Conservation (phyloP, 2,888 invertebrate species). For the Ernsta delagoae region DNA sequence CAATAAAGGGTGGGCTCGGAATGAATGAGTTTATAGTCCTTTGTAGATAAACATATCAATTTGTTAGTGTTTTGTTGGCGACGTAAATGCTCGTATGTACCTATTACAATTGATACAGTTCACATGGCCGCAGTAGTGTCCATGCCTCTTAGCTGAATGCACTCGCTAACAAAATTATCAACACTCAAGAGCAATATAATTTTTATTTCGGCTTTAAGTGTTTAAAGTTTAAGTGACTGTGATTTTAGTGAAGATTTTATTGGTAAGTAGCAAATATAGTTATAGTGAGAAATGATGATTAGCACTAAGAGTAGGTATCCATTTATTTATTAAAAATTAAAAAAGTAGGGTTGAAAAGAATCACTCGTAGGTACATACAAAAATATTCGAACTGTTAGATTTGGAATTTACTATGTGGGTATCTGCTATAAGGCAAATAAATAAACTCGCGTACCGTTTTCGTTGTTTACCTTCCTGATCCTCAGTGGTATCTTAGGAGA, state of each 20-base stretch:
- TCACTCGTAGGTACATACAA: too few relatives aligned
- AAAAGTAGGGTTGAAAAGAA: too few relatives aligned
- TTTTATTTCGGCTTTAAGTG: constrained; percentile 12
- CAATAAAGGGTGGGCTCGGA: constrained; percentile 78
- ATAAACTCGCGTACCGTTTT: constrained; percentile 17
- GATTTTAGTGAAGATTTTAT: neutral
- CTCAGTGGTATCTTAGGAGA: neutral
- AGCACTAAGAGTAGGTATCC: too few relatives aligned
- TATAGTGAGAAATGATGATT: too few relatives aligned
- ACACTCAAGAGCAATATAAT: constrained; percentile 11
- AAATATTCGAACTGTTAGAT: too few relatives aligned
- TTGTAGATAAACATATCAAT: constrained; percentile 85
- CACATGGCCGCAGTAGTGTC: constrained; percentile 64
- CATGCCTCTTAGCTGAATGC: constrained; percentile 51
- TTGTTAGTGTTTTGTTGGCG: constrained; percentile 82
- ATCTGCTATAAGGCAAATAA: constrained; percentile 7
- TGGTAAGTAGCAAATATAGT: neutral
- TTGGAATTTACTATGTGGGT: too few relatives aligned
- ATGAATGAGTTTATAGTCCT: constrained; percentile 81
- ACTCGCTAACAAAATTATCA: constrained; percentile 28
- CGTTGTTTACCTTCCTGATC: constrained; percentile 52
- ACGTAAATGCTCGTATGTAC: constrained; percentile 63
- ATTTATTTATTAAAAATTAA: too few relatives aligned
- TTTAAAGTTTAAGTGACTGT: constrained; percentile 12
- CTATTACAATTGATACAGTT: constrained; percentile 67